Percentiles rank a stretch among this genome's conserved stretches.
Conservation (phyloP, 2,888 invertebrate species). For the Taenaris catops region DNA sequence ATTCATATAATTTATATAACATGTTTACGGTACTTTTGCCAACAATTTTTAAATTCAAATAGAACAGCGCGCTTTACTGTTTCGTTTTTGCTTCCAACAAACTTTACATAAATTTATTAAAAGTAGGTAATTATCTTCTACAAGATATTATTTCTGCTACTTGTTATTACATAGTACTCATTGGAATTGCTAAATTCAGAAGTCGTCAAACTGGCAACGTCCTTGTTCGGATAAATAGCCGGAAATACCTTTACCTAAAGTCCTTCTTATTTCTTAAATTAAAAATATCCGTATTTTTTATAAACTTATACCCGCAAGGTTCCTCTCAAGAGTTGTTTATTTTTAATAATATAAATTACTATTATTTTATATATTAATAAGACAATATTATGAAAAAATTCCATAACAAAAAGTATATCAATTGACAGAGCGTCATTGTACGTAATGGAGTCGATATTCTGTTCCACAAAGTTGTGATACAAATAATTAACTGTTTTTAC, state of each 20-base stretch:
- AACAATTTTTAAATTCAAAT: too few species aligned
- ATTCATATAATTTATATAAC: too few species aligned
- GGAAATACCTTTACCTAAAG: constrained; percentile 29
- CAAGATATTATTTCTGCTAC: constrained; percentile 10
- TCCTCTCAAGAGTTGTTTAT: neutral
- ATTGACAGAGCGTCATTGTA: constrained; percentile 82
- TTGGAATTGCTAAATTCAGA: constrained; percentile 65
- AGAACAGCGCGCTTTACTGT: too few species aligned
- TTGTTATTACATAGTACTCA: constrained; percentile 16
- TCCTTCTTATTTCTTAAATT: constrained; percentile 13
- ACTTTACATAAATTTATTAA: too few species aligned
- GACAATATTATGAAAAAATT: constrained; percentile 34
- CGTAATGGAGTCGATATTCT: constrained; percentile 82
- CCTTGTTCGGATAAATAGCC: constrained; percentile 43
- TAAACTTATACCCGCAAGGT: neutral
- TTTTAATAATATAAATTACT: neutral
- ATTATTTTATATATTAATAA: too few species aligned
- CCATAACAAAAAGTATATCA: constrained; percentile 44
- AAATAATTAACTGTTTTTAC: constrained; percentile 43
- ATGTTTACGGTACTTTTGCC: too few species aligned
- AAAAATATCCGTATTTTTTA: neutral
- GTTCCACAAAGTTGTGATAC: constrained; percentile 49
- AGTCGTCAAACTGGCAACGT: constrained; percentile 73
- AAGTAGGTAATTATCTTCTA: too few species aligned
- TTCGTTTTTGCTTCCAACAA: too few species aligned